Evolutionary conservation across 2,113 vertebrate species (phyloP), one percentile per base, ranked within the genome.

Genomic region (Melanerpes formicivorus): DNA sequence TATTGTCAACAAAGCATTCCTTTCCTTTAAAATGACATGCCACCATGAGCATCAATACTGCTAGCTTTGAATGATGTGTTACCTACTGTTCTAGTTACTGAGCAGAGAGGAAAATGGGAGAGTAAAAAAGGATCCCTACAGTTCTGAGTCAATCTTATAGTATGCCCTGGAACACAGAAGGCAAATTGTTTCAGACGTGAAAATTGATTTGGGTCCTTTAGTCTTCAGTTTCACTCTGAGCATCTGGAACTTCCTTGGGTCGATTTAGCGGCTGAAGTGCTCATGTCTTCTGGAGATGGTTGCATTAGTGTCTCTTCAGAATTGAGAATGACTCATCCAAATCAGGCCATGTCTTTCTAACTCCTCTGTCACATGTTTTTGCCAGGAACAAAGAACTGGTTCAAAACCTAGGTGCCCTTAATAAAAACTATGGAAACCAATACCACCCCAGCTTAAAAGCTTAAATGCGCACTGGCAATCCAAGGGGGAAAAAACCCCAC

Each of bases 301-400:
- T 84, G 27, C 30, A 60, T 88, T 73, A 87, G 18, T 4, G 10
- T 50, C 81, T 92, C 65, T 64, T 76, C 5, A 89, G 78, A 96
- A 88, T 59, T 63, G 70, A 32, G 75, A 84, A 94, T 44, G 67
- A 94, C 81, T 96, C 80, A 94, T 82, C 75, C 34, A 42, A 60
- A 87, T 76, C 16, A 54, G 34, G 76, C 77, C 85, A 76, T 72
- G 62, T 90, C 50, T 87, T 86, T 84, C 44, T 78, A 88, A 82
- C 71, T 82, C 80, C 63, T 58, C 32, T 40, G 17, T 37, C 19
- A 25, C 3, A 0, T 48, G 37, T 22, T 65, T 32, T 11, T 78
- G 23, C 27, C 32, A 83, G 12, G 27, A 83, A 52, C 18, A 77
- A 89, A 79, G 27, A 27, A 67, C 52, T 48, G 44, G 63, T 71